Percentiles rank a stretch among this genome's conserved stretches.
Evolutionary conservation across 2,797 vertebrate genomes (phyloP).

Genomic region (Dendrocincla fuliginosa): DNA sequence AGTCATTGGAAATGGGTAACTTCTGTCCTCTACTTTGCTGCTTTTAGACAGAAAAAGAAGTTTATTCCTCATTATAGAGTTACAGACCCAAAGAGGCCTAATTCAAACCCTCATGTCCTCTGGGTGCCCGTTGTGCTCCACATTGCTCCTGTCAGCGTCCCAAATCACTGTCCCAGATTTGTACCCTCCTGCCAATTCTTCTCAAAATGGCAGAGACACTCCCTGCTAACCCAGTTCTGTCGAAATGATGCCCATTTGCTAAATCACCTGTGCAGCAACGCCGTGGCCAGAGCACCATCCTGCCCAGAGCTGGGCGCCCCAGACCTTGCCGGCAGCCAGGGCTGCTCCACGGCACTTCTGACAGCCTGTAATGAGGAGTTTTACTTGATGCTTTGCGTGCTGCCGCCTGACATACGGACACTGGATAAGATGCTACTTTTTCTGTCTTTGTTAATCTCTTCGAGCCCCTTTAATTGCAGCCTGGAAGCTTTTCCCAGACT

Average conservation of each 20-base stretch:
- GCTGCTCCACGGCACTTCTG: accelerated
- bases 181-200: background rate
- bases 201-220: background rate
- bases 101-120: background rate
- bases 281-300: accelerated
- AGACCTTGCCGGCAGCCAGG: background rate
- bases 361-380: background rate
- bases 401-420: accelerated
- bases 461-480: background rate
- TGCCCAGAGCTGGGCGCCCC: accelerated
- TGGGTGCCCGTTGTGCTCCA: background rate
- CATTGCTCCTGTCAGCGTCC: background rate
- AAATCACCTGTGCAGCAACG: background rate
- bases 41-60: background rate
- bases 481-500: background rate
- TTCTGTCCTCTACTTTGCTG: background rate
- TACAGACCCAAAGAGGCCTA: background rate
- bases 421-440: background rate
- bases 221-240: background rate
- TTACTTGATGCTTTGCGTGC: accelerated
- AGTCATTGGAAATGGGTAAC: background rate
- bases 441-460: background rate
- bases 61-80: background rate
- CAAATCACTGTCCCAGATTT: slow-evolving; percentile 13
- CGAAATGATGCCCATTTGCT: accelerated